Evolutionary conservation across 1,140 invertebrate species (phyloP).

Genomic region (Drosophila elegans): DNA sequence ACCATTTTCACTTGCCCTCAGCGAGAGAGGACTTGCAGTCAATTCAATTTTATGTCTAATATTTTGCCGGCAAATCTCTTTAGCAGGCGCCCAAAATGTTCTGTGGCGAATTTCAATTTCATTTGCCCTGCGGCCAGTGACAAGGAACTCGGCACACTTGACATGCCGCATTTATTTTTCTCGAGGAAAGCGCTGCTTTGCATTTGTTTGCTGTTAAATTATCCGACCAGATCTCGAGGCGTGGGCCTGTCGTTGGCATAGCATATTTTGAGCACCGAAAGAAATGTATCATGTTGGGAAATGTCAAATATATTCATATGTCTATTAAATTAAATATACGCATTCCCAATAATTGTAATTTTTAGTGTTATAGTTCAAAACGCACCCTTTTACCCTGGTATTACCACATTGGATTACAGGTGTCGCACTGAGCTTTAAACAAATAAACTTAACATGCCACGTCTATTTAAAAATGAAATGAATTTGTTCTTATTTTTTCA

Average conservation of each 20-base stretch:
- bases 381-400: too few relatives aligned
- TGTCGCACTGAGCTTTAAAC: too few relatives aligned
- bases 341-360: too few relatives aligned
- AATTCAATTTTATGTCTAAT: constrained; percentile 71
- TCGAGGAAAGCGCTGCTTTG: constrained; percentile 24
- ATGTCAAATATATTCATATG: too few relatives aligned
- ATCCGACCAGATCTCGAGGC: constrained; percentile 18
- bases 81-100: constrained; percentile 6
- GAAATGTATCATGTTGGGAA: background rate
- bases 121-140: constrained; percentile 27
- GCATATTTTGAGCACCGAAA: constrained; percentile 21
- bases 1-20: constrained; percentile 35
- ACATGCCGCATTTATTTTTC: constrained; percentile 30
- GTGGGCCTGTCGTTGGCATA: constrained; percentile 15
- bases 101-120: constrained; percentile 65
- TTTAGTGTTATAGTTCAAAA: too few relatives aligned
- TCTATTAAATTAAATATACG: too few relatives aligned
- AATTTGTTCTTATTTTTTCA: too few relatives aligned
- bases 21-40: constrained; percentile 27
- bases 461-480: too few relatives aligned
- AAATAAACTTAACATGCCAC: too few relatives aligned
- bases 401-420: too few relatives aligned
- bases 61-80: constrained; percentile 46
- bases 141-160: constrained; percentile 43
- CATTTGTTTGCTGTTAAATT: constrained; percentile 43